Evolutionary conservation across 1,140 invertebrate genomes (phyloP).

Genomic region (Trachelipus rathkii): DNA sequence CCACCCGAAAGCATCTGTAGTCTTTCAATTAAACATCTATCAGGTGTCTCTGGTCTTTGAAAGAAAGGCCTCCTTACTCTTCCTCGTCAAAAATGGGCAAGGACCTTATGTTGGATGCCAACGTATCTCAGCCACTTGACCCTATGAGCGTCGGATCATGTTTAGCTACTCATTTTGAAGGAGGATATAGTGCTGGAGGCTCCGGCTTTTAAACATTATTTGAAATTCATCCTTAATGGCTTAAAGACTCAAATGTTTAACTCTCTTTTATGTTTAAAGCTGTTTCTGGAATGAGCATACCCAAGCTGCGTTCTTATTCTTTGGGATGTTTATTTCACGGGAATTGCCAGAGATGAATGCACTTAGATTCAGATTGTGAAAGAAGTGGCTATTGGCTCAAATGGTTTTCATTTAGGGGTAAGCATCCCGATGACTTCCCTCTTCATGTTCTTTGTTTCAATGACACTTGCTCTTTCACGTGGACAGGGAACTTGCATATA

Average conservation of each 20-base stretch:
- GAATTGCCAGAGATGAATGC: constrained; percentile 59
- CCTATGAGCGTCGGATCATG: constrained; percentile 39
- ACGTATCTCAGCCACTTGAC: constrained; percentile 29
- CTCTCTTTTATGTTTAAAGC: constrained; percentile 96
- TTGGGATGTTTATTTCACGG: constrained; percentile 74
- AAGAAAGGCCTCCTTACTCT: constrained; percentile 38
- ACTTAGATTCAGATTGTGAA: constrained; percentile 48
- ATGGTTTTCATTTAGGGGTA: constrained; percentile 77
- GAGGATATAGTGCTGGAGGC: constrained; percentile 81
- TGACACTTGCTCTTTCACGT: constrained; percentile 98
- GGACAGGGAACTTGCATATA: constrained; percentile 98
- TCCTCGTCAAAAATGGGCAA: constrained; percentile 39
- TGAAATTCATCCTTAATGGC: constrained; percentile 73
- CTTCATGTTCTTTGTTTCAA: constrained; percentile 96
- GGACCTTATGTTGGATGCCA: constrained; percentile 47
- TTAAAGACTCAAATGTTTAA: constrained; percentile 90
- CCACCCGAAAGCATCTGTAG: constrained; percentile 31
- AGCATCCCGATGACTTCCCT: constrained; percentile 91
- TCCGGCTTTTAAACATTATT: constrained; percentile 58
- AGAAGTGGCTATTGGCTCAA: constrained; percentile 59
- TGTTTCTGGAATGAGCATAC: constrained; percentile 78
- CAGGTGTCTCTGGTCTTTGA: constrained; percentile 28
- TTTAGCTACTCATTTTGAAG: constrained; percentile 74
- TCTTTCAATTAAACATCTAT: constrained; percentile 21
- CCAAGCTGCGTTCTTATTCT: constrained; percentile 83